Percentiles rank a stretch among this genome's conserved stretches.
Evolutionary conservation across 2,113 vertebrate genomes (phyloP).

Genomic region (Limnothrissa miodon): DNA sequence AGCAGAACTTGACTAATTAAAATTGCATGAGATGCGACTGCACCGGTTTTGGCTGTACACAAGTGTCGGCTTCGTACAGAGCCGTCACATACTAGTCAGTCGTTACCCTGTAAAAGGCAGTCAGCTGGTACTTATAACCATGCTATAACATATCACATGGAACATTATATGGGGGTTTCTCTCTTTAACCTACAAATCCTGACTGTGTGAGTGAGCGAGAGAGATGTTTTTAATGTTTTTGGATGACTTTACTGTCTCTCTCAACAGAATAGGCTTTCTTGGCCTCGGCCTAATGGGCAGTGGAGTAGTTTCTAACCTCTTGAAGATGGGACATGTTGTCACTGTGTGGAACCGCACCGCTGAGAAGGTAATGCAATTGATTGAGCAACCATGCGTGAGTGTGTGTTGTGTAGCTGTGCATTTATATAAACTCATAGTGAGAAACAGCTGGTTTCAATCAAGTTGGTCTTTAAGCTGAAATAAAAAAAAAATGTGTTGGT

Average conservation of each 20-base stretch:
- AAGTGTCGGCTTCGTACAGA: neutral
- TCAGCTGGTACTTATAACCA: neutral
- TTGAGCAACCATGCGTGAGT: neutral
- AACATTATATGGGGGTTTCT: neutral
- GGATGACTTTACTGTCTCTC: neutral
- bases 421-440: neutral
- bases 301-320: conserved; percentile 94
- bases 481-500: neutral
- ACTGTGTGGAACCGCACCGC: conserved; percentile 98
- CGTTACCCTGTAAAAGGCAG: neutral
- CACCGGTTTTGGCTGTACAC: too few species aligned
- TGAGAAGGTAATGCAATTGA: conserved; percentile 81
- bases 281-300: conserved; percentile 97
- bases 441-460: conserved; percentile 6
- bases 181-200: neutral
- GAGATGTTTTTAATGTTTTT: neutral
- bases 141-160: neutral
- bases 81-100: neutral
- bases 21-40: too few species aligned
- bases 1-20: too few species aligned
- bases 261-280: conserved; percentile 93
- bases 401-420: neutral
- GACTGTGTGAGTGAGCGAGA: neutral
- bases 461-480: neutral
- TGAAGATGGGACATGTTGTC: conserved; percentile 98